Base-by-base conservation (phyloP, 2,113 vertebrate species). In the Rhineura floridana region DNA sequence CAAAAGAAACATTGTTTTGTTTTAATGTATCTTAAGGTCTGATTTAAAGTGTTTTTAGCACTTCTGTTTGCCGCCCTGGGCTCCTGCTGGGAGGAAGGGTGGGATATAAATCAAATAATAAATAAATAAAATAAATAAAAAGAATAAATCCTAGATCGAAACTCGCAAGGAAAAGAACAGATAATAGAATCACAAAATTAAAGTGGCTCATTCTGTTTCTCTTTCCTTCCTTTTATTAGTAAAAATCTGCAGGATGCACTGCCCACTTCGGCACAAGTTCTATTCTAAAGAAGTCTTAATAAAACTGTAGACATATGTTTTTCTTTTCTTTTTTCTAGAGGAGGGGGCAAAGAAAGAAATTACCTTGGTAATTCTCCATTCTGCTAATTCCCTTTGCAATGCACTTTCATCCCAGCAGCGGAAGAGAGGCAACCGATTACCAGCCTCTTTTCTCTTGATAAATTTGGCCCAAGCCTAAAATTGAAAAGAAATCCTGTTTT, bases 401-500 rank as follows among this genome's bases (percentile, higher is more conserved):
- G 82, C 4, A 2, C 25, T 48, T 63, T 91, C 87, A 84, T 90
- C 84, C 92, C 89, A 76, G 89, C 82, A 85, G 92, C 80, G 1
- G 83, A 42, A 2, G 2, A 7, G 86, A 85, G 88, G 93, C 92
- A 84, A 91, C 90, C 92, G 95, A 94, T 93, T 72, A 87, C 83
- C 80, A 33, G 83, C 36, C 85, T 83, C 91, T 86, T 93, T 94
- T 94, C 93, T 83, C 94, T 92, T 96, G 95, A 96, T 93, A 88
- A 94, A 95, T 92, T 88, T 91, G 94, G 90, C 93, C 76, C 75
- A 46, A 86, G 91, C 79, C 94, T 90, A 95, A 91, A 94, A 95
- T 95, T 96, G 95, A 95, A 95, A 95, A 96, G 93, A 95, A 96
- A 96, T 92, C 95, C 92, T 95, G 95, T 93, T 96, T 95, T 80